These are phyloP conservation scores for Aix galericulata DNA, from an alignment of 2,113 vertebrate species.

Conservation along the genomic window DNA sequence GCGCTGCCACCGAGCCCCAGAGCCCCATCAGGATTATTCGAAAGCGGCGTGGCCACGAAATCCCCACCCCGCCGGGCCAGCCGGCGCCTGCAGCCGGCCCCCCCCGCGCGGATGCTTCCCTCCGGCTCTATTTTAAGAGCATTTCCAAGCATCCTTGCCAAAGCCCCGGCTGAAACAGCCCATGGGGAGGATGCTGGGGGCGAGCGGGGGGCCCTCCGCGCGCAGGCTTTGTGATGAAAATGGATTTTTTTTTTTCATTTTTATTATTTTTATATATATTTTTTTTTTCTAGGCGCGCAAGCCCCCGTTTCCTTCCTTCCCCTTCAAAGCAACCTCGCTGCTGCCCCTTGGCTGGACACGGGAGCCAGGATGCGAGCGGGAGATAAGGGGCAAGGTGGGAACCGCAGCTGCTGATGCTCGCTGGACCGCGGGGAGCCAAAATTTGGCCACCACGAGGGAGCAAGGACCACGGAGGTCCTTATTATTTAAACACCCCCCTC, in stretches of 20 bases:
- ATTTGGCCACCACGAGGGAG: neutral
- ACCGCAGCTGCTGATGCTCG: rapidly evolving
- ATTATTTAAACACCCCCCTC: neutral
- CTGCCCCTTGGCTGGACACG: neutral
- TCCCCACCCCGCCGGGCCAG: neutral
- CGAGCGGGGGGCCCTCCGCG: neutral
- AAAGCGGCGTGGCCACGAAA: neutral
- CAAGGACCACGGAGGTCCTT: neutral
- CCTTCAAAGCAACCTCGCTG: neutral
- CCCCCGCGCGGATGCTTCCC: neutral
- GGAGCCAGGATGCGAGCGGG: neutral
- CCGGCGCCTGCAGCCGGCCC: neutral
- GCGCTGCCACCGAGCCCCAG: too few relatives aligned
- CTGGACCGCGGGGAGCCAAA: neutral
- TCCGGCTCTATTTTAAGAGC: neutral
- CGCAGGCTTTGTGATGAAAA: neutral
- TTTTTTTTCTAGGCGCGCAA: neutral
- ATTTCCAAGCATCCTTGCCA: neutral
- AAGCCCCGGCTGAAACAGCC: neutral
- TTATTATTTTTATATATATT: neutral
- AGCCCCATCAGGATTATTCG: neutral
- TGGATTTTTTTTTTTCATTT: neutral
- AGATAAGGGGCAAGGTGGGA: rapidly evolving
- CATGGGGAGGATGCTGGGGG: neutral
- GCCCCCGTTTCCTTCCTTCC: neutral